Evolutionary conservation across 2,888 invertebrate genomes (phyloP).

Genomic region (Byasa hedistus): DNA sequence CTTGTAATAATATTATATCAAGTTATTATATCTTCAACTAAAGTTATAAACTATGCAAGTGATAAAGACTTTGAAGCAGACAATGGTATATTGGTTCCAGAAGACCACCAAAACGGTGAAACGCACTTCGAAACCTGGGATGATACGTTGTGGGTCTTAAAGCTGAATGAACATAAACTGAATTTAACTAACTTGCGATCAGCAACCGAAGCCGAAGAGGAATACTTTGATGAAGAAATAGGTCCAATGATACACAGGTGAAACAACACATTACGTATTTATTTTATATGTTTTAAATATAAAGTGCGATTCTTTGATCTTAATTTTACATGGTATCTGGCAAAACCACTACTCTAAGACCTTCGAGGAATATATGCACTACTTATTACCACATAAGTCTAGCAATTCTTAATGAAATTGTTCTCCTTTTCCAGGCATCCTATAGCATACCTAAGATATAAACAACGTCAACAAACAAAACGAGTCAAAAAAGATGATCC

Average conservation of each 20-base stretch:
- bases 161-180: constrained; percentile 40
- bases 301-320: too few species aligned
- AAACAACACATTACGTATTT: not conserved
- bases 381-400: too few species aligned
- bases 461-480: constrained; percentile 5
- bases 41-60: constrained; percentile 11
- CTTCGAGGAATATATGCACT: too few species aligned
- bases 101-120: not conserved
- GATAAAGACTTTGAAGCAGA: constrained; percentile 7
- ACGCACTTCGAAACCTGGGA: constrained; percentile 17
- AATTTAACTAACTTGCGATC: constrained; percentile 40
- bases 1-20: constrained; percentile 7
- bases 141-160: constrained; percentile 48
- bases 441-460: constrained; percentile 17
- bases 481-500: constrained; percentile 29
- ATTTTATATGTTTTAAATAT: too few species aligned
- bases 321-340: too few species aligned
- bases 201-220: constrained; percentile 38
- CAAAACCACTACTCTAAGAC: too few species aligned
- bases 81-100: constrained; percentile 3
- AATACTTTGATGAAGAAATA: constrained; percentile 40
- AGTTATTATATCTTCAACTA: constrained; percentile 2
- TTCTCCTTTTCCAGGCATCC: constrained; percentile 15
- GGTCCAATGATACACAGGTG: constrained; percentile 35
- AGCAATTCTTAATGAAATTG: not conserved